Evolutionary conservation across 2,888 invertebrate species (phyloP).

Genomic region (Drosophila pseudotalamancana): DNA sequence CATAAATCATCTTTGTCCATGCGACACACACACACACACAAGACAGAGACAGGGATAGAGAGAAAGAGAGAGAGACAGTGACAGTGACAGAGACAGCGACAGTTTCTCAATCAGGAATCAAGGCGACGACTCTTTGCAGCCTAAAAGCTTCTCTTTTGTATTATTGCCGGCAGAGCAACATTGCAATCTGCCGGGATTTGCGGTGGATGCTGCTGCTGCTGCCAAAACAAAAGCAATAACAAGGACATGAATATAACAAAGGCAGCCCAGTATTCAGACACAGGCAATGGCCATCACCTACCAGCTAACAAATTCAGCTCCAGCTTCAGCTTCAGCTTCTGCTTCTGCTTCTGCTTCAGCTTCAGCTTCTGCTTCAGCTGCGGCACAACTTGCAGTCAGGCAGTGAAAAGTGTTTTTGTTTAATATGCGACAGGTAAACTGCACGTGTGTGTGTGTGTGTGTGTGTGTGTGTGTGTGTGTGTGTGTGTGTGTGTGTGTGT

Average conservation of each 20-base stretch:
- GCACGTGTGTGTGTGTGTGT: conserved; percentile 5
- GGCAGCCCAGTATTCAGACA: conserved; percentile 31
- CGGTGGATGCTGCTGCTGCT: conserved; percentile 26
- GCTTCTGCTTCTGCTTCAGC: too few species aligned
- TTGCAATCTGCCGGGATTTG: conserved; percentile 60
- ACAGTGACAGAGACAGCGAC: conserved; percentile 7
- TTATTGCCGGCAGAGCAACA: conserved; percentile 52
- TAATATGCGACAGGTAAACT: conserved; percentile 26
- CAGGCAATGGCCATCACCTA: conserved; percentile 9
- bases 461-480: neutral
- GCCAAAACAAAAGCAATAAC: conserved; percentile 61
- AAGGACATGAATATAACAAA: conserved; percentile 68
- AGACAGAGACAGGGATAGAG: conserved; percentile 15
- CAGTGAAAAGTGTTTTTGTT: conserved; percentile 56
- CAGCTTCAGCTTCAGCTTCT: neutral
- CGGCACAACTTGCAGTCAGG: conserved; percentile 16
- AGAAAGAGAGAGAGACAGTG: neutral
- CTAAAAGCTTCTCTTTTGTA: conserved; percentile 63
- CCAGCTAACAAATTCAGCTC: conserved; percentile 8
- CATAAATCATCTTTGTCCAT: conserved; percentile 67
- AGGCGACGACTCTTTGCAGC: conserved; percentile 29
- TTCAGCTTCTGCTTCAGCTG: neutral
- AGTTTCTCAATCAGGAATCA: conserved; percentile 42
- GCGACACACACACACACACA: conserved; percentile 8
- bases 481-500: conserved; percentile 3